These are phyloP conservation scores for Ailurus styani DNA, from an alignment of 2,113 vertebrate species.

Conservation along the genomic window DNA sequence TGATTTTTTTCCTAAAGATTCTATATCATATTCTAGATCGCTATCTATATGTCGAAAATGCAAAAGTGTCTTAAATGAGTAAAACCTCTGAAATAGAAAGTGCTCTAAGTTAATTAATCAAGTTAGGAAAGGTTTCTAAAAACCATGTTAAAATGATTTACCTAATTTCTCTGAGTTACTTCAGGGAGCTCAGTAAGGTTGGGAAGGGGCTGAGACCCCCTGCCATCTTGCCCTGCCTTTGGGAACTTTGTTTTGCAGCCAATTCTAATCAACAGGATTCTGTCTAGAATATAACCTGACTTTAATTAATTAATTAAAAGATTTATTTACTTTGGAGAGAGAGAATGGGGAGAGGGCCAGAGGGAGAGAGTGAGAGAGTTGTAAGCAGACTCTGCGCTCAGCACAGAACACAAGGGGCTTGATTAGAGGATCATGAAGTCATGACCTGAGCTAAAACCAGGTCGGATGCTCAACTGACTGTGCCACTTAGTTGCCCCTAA, in stretches of 20 bases:
- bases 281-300: background rate
- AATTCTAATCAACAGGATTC: conserved; percentile 1
- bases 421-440: background rate
- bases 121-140: conserved; percentile 33
- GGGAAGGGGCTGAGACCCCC: background rate
- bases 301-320: background rate
- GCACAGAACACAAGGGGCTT: background rate
- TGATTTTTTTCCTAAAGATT: conserved; percentile 62
- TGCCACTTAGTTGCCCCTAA: background rate
- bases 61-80: background rate
- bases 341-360: background rate
- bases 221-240: background rate
- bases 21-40: background rate
- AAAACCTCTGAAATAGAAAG: conserved; percentile 30
- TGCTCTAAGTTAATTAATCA: background rate
- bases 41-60: conserved; percentile 3
- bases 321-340: background rate
- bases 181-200: background rate
- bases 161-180: background rate
- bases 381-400: background rate
- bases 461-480: background rate
- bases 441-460: background rate
- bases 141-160: background rate
- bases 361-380: background rate
- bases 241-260: background rate